Evolutionary conservation across 1,140 invertebrate species (phyloP).

Genomic region (Agrilus planipennis): DNA sequence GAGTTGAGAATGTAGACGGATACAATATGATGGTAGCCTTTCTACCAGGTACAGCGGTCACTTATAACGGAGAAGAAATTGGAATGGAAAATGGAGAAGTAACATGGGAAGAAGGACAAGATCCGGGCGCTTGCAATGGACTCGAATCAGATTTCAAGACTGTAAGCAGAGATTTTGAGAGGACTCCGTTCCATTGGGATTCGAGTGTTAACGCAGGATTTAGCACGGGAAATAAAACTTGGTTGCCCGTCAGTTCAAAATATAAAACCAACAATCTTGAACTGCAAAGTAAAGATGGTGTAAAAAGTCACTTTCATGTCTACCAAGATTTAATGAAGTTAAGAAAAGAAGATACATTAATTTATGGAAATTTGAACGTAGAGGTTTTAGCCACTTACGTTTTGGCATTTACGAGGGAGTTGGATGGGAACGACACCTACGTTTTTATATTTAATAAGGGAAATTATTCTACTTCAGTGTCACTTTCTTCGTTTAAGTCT

Average conservation of each 20-base stretch:
- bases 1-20: slow-evolving; percentile 34
- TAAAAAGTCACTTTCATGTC: slow-evolving; percentile 18
- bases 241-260: slow-evolving; percentile 51
- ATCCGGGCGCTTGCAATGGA: slow-evolving; percentile 33
- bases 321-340: slow-evolving; percentile 11
- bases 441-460: slow-evolving; percentile 3
- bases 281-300: slow-evolving; percentile 9
- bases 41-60: slow-evolving; percentile 54
- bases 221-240: slow-evolving; percentile 31
- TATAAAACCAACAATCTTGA: slow-evolving; percentile 43
- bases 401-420: slow-evolving; percentile 4
- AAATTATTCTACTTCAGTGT: no score
- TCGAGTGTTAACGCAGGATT: slow-evolving; percentile 43
- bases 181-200: slow-evolving; percentile 64
- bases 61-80: slow-evolving; percentile 60
- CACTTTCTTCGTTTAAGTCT: no score
- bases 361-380: slow-evolving; percentile 3
- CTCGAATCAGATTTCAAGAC: slow-evolving; percentile 6
- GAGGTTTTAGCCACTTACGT: slow-evolving; percentile 2
- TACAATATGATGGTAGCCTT: slow-evolving; percentile 39
- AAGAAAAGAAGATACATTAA: background rate
- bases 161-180: slow-evolving; percentile 33
- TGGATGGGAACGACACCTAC: slow-evolving; percentile 1
- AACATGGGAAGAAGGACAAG: slow-evolving; percentile 37
- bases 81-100: slow-evolving; percentile 49